These are phyloP conservation scores for Tauraco erythrolophus DNA, from an alignment of 2,113 vertebrate genomes.

Conservation along the genomic window DNA sequence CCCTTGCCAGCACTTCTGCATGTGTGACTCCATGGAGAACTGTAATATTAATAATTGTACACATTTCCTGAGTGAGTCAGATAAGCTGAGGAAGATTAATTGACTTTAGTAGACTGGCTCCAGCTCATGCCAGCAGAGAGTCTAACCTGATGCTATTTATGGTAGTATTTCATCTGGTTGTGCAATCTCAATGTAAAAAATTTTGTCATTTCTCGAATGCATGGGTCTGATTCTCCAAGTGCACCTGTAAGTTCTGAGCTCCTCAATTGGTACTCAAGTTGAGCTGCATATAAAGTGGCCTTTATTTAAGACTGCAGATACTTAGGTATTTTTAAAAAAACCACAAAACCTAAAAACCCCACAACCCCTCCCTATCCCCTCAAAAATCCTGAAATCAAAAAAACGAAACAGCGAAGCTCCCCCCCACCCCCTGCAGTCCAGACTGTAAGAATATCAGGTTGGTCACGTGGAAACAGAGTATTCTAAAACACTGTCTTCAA, in stretches of 20 bases:
- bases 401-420: neutral
- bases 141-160: neutral
- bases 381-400: neutral
- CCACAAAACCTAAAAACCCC: fast-evolving
- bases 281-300: neutral
- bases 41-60: neutral
- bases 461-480: neutral
- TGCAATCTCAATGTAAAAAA: neutral
- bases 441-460: neutral
- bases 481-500: neutral
- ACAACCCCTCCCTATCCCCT: neutral
- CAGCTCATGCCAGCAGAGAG: neutral
- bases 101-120: neutral
- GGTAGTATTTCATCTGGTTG: neutral
- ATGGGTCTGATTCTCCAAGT: neutral
- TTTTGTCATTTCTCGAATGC: neutral
- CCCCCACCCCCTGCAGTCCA: neutral
- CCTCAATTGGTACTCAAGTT: neutral
- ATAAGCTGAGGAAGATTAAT: neutral
- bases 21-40: neutral
- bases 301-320: neutral
- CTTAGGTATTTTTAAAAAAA: neutral
- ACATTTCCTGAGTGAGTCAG: neutral
- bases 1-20: neutral
- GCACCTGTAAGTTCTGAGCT: neutral